Conservation (phyloP, 2,888 invertebrate species). For the Tetheella fluctuosa region DNA sequence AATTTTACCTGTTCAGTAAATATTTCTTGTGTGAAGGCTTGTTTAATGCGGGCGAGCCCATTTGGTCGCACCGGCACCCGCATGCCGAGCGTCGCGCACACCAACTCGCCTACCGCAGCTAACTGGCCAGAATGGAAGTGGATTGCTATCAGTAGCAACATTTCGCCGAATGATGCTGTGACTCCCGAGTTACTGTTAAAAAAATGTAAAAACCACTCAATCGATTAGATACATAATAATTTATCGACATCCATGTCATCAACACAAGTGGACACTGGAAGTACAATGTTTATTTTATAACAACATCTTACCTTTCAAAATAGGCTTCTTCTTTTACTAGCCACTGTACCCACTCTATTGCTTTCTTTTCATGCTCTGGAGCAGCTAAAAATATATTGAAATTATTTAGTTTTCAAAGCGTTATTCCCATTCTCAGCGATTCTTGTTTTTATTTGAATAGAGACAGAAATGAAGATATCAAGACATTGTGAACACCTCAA, state of each 20-base stretch:
- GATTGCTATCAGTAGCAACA: conserved; percentile 97
- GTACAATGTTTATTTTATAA: neutral
- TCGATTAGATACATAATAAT: neutral
- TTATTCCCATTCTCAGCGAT: too few species aligned
- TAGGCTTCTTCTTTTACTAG: conserved; percentile 95
- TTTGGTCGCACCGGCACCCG: conserved; percentile 95
- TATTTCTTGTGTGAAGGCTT: conserved; percentile 97
- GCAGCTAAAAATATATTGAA: conserved; percentile 69
- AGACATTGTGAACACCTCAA: too few species aligned
- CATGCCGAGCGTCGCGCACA: conserved; percentile 97
- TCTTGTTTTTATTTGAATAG: too few species aligned
- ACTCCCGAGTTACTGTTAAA: conserved; percentile 88
- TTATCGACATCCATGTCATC: too few species aligned
- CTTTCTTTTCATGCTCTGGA: conserved; percentile 91
- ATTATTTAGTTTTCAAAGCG: too few species aligned
- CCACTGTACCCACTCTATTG: conserved; percentile 97
- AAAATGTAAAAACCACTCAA: neutral
- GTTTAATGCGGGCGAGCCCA: conserved; percentile 94
- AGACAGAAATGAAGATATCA: too few species aligned
- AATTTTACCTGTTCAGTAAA: conserved; percentile 97
- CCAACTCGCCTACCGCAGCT: conserved; percentile 95
- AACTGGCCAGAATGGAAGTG: conserved; percentile 98
- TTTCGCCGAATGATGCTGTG: conserved; percentile 96
- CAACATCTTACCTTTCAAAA: conserved; percentile 86
- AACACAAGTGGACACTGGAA: too few species aligned